Evolutionary conservation across 1,140 invertebrate genomes (phyloP), one percentile per base, ranked within the genome.

Genomic region (Ericerus pela): DNA sequence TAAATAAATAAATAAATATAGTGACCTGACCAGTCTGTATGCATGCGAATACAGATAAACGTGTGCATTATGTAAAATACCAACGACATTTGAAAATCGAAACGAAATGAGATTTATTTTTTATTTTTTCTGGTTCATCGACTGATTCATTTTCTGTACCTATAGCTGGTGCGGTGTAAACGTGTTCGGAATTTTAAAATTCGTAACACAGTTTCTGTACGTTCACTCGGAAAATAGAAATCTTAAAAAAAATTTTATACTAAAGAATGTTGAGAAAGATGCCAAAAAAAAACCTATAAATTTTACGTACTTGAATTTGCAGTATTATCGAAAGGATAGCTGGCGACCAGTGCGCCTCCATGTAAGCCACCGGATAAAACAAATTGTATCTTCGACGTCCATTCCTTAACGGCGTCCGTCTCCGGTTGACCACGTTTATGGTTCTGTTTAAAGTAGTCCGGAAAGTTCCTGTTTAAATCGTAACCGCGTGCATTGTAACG

Each of bases 321-420:
- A 10, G 87, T 91, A 65, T 91, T 92, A 68, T 94, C 89, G 67
- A 87, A 93, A 1, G 89, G 89, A 69, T 94, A 94, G 62, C 85
- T 89, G 37, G 90, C 88, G 28, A 93, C 90, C 52, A 95, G 73
- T 2, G 90, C 90, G 8, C 91, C 92, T 10, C 89, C 89, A 66
- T 95, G 90, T 28, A 96, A 71, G 63, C 87, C 90, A 52, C 88
- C 87, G 6, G 88, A 93, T 2, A 95, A 69, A 14, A 92, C 86
- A 65, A 96, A 95, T 70, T 90, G 87, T 58, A 88, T 90, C 68
- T 88, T 87, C 33, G 84, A 83, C 28, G 92, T 80, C 89, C 89
- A 94, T 63, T 89, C 82, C 70, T 96, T 95, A 1, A 98, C 87
- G 1, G 90, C 89, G 62, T 88, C 82, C 0, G 93, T 95, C 73